Conservation (phyloP, 2,113 vertebrate species). For the Myrmecobius fasciatus region DNA sequence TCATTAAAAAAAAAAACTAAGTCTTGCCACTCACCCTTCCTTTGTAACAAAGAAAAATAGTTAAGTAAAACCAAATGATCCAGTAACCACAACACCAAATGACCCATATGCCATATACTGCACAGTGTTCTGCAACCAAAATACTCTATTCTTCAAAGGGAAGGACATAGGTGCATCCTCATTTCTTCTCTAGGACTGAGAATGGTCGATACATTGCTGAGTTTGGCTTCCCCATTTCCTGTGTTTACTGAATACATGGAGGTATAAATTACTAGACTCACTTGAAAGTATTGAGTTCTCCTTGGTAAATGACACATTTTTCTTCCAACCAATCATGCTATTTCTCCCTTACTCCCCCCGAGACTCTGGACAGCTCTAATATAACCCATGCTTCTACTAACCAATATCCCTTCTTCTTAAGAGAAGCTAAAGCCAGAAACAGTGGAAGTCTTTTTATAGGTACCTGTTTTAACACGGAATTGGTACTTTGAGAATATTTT, state of each 20-base stretch:
- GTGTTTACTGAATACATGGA: background rate
- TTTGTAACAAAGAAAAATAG: background rate
- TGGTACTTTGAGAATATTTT: background rate
- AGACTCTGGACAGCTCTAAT: background rate
- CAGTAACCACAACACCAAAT: background rate
- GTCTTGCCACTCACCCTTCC: background rate
- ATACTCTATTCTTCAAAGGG: background rate
- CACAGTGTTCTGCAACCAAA: background rate
- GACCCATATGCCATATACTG: background rate
- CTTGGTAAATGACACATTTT: background rate
- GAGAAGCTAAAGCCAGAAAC: background rate
- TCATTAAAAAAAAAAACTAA: background rate
- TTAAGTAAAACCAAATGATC: background rate
- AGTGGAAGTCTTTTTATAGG: background rate
- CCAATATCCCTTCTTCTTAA: background rate
- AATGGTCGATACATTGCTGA: background rate
- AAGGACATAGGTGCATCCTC: background rate
- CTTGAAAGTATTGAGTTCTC: background rate
- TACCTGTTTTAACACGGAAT: background rate
- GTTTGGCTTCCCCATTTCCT: background rate
- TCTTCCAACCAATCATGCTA: background rate
- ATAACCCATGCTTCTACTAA: background rate
- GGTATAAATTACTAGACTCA: background rate
- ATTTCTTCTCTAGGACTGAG: background rate
- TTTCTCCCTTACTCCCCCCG: background rate